These are phyloP conservation scores for Drosophila borborema DNA, from an alignment of 2,888 invertebrate species.

Conservation along the genomic window DNA sequence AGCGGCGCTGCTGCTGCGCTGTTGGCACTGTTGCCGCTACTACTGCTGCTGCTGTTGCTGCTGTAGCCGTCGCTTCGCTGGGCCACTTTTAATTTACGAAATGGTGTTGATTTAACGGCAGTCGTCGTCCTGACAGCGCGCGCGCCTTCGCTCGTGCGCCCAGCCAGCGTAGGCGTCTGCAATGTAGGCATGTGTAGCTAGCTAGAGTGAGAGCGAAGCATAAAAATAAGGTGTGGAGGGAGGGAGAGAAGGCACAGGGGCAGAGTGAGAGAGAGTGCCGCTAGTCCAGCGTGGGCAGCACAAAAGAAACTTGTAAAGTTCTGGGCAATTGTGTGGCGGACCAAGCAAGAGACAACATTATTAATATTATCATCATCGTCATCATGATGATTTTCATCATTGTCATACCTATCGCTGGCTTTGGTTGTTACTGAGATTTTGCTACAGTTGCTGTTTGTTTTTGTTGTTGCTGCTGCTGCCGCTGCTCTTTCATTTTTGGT, in stretches of 20 bases:
- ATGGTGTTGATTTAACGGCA: constrained; percentile 82
- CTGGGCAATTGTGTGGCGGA: constrained; percentile 68
- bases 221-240: neutral
- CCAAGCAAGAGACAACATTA: constrained; percentile 42
- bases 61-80: constrained; percentile 53
- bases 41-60: constrained; percentile 5
- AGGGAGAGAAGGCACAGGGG: neutral
- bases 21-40: constrained; percentile 9
- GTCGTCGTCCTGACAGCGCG: constrained; percentile 47
- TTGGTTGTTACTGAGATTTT: constrained; percentile 37
- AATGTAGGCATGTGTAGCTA: constrained; percentile 19
- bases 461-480: constrained; percentile 11
- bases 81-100: constrained; percentile 82
- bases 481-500: constrained; percentile 43
- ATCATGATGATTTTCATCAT: constrained; percentile 20
- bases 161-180: constrained; percentile 16
- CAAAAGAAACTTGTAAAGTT: constrained; percentile 67
- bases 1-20: constrained; percentile 31
- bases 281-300: constrained; percentile 31
- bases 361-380: constrained; percentile 28
- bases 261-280: neutral
- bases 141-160: constrained; percentile 25
- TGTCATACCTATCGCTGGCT: constrained; percentile 37
- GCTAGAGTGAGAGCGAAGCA: neutral
- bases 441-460: neutral